These are phyloP conservation scores for Tetragonula clypearis DNA, from an alignment of 1,140 invertebrate genomes.

Conservation along the genomic window DNA sequence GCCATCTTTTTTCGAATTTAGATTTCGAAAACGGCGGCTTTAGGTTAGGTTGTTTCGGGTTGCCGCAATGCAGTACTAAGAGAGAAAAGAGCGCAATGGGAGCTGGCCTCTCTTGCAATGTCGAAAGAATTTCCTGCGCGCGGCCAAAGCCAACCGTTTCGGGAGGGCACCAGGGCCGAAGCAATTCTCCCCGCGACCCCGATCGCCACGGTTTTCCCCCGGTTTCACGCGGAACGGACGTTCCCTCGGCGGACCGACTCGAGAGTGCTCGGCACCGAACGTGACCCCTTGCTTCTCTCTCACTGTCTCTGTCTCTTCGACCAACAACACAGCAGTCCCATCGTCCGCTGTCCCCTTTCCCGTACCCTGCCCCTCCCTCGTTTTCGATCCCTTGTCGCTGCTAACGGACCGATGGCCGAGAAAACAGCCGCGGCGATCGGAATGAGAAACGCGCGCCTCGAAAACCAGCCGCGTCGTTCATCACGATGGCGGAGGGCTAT, in stretches of 20 bases:
- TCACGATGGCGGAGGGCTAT: not conserved
- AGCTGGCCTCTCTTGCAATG: slow-evolving; percentile 28
- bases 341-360: not conserved
- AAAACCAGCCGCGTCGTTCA: slow-evolving; percentile 7
- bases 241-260: not conserved
- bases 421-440: slow-evolving; percentile 24
- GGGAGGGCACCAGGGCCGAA: slow-evolving; percentile 31
- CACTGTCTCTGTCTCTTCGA: not conserved
- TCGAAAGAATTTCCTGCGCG: slow-evolving; percentile 48
- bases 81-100: not conserved
- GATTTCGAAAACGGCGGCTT: slow-evolving; percentile 39
- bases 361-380: not conserved
- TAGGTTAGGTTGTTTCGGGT: slow-evolving; percentile 18
- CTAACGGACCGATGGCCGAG: slow-evolving; percentile 39
- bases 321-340: too few species aligned
- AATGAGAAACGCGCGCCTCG: slow-evolving; percentile 20
- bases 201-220: slow-evolving; percentile 8
- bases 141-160: slow-evolving; percentile 26
- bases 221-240: slow-evolving; percentile 19
- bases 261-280: not conserved
- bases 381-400: slow-evolving; percentile 8
- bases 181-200: not conserved
- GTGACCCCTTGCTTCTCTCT: not conserved
- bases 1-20: not conserved
- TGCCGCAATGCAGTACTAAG: slow-evolving; percentile 39